Percentiles rank a stretch among this genome's conserved stretches.
Evolutionary conservation across 2,113 vertebrate genomes (phyloP).

Genomic region (Pachypanchax playfairii): DNA sequence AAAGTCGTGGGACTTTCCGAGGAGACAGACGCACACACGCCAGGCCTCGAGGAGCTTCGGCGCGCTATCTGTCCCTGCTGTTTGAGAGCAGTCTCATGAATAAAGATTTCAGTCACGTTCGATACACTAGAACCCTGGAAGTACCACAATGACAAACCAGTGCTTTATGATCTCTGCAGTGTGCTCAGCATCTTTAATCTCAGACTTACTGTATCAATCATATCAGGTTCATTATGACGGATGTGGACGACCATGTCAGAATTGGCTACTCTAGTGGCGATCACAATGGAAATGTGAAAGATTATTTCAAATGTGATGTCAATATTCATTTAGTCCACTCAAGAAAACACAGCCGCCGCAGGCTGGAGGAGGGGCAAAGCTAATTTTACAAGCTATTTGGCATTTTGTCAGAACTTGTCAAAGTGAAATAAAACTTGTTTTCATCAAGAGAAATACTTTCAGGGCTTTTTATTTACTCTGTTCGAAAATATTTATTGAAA

Average conservation of each 20-base stretch:
- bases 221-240: slow-evolving; percentile 36
- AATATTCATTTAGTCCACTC: slow-evolving; percentile 32
- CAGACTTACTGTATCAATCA: slow-evolving; percentile 58
- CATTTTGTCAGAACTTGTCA: slow-evolving; percentile 16
- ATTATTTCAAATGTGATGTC: slow-evolving; percentile 43
- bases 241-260: slow-evolving; percentile 24
- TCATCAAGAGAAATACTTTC: no score
- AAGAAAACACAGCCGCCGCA: neutral
- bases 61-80: slow-evolving; percentile 71
- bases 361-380: slow-evolving; percentile 14
- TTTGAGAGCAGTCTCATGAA: slow-evolving; percentile 73
- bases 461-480: no score
- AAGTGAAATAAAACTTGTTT: no score
- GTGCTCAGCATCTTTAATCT: slow-evolving; percentile 63
- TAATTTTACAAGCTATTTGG: slow-evolving; percentile 18
- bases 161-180: slow-evolving; percentile 75
- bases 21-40: slow-evolving; percentile 9
- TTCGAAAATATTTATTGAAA: no score
- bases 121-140: slow-evolving; percentile 66
- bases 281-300: slow-evolving; percentile 20
- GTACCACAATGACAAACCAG: slow-evolving; percentile 71
- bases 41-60: slow-evolving; percentile 67
- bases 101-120: slow-evolving; percentile 79
- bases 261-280: slow-evolving; percentile 13
- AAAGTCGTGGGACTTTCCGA: slow-evolving; percentile 58